Conservation (phyloP, 2,797 vertebrate species). For the Florisuga fusca region DNA sequence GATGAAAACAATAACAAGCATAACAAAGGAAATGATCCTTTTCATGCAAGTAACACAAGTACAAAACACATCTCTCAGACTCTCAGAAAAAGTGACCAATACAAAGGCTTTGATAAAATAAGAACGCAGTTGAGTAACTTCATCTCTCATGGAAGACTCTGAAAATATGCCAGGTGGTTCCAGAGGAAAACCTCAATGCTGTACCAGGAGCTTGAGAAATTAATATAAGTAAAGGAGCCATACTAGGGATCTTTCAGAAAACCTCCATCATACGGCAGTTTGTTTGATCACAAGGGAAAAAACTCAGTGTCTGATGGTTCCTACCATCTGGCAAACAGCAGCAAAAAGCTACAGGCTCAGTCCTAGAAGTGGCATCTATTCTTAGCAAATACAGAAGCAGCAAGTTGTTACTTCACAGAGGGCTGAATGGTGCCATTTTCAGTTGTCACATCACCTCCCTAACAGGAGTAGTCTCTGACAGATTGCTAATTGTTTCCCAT, state of each 20-base stretch:
- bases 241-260: conserved; percentile 41
- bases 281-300: conserved; percentile 33
- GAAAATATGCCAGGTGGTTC: conserved; percentile 9
- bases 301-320: neutral
- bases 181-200: conserved; percentile 42
- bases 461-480: neutral
- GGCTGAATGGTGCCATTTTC: neutral
- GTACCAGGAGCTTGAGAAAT: conserved; percentile 39
- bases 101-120: conserved; percentile 24
- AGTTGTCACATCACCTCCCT: neutral
- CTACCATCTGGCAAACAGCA: conserved; percentile 26
- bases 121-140: conserved; percentile 4
- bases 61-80: neutral
- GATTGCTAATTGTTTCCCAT: neutral
- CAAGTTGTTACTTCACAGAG: neutral
- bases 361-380: conserved; percentile 23
- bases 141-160: neutral
- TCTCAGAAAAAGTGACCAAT: neutral
- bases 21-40: conserved; percentile 42
- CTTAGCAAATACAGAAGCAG: conserved; percentile 13
- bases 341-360: neutral
- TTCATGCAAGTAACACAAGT: conserved; percentile 55
- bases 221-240: neutral
- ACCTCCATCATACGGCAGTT: neutral
- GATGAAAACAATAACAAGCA: conserved; percentile 52